Conservation (phyloP, 2,113 vertebrate genomes). For the Bubo scandiacus region DNA sequence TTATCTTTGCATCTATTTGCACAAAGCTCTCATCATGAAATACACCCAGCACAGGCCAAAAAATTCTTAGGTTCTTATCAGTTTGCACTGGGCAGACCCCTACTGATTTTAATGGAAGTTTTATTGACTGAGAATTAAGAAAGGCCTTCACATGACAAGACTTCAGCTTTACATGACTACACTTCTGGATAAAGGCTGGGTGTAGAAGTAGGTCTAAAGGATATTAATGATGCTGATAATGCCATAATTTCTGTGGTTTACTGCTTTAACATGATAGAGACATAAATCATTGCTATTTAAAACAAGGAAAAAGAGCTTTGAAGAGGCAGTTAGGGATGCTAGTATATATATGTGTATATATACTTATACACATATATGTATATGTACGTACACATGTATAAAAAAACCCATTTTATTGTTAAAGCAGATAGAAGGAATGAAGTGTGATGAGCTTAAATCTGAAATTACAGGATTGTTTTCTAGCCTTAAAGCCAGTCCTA, state of each 20-base stretch:
- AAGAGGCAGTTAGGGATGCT: background rate
- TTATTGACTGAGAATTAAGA: background rate
- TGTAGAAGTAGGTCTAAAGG: background rate
- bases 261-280: background rate
- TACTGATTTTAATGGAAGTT: background rate
- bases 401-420: background rate
- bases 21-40: background rate
- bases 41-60: background rate
- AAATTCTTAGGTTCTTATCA: background rate
- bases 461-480: background rate
- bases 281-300: background rate
- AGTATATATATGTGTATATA: background rate
- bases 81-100: background rate
- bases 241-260: background rate
- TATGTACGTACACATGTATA: background rate
- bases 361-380: background rate
- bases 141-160: background rate
- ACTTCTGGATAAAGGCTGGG: background rate
- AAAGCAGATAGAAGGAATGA: background rate
- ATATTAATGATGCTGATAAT: background rate
- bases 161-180: background rate
- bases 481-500: background rate
- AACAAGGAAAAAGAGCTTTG: background rate
- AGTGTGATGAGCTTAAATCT: background rate
- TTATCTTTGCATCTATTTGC: background rate